These are phyloP conservation scores for Odontesthes bonariensis DNA, from an alignment of 2,113 vertebrate genomes.

Conservation along the genomic window DNA sequence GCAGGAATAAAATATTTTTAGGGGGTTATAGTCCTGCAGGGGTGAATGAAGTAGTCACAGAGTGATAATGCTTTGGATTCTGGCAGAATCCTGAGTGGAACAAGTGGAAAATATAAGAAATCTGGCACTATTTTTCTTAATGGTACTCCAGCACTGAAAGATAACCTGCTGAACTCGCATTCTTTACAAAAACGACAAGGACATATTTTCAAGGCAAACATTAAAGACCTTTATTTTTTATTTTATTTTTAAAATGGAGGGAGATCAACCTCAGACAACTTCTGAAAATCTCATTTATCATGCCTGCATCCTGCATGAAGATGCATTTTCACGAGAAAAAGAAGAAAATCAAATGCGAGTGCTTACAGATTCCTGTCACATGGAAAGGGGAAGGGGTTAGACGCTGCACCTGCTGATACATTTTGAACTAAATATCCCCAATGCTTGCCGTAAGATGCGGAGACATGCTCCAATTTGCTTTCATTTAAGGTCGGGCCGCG, in stretches of 20 bases:
- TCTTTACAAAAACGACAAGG: constrained; percentile 12
- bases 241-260: constrained; percentile 41
- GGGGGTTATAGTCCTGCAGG: constrained; percentile 26
- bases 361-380: constrained; percentile 35
- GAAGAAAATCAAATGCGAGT: background rate
- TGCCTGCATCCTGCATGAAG: constrained; percentile 10
- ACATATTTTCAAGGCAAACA: constrained; percentile 40
- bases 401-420: constrained; percentile 21
- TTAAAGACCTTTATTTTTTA: constrained; percentile 30
- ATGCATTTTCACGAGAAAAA: constrained; percentile 8
- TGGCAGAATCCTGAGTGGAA: background rate
- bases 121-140: background rate
- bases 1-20: constrained; percentile 32
- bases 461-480: constrained; percentile 46
- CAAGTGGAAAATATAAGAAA: background rate
- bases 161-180: constrained; percentile 34
- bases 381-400: background rate
- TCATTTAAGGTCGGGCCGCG: constrained; percentile 42
- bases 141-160: background rate
- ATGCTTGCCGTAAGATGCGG: constrained; percentile 13
- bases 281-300: constrained; percentile 49
- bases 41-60: constrained; percentile 15
- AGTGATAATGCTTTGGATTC: constrained; percentile 21
- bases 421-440: constrained; percentile 34
- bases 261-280: constrained; percentile 61